Evolutionary conservation across 2,797 vertebrate species (phyloP), one percentile per base, ranked within the genome.

Genomic region (Liparis tanakae): DNA sequence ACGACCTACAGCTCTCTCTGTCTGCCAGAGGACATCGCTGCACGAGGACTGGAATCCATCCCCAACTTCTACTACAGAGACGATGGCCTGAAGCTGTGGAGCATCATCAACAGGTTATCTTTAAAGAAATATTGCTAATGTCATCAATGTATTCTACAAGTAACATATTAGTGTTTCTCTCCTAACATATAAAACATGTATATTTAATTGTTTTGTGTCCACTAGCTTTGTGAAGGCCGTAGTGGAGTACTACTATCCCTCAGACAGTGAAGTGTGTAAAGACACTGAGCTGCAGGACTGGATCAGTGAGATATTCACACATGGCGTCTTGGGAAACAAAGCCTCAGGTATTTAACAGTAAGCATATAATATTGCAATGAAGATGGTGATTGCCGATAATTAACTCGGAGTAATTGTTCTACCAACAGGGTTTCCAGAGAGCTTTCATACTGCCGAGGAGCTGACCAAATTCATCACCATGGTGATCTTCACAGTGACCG

Each of bases 21-120:
- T 66, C 82, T 93, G 46, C 92, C 92, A 4, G 82, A 94, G 0
- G 85, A 93, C 83, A 84, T 95, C 0, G 37, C 75, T 63, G 64
- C 81, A 5, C 85, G 92, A 2, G 94, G 93, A 0, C 85, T 95
- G 6, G 85, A 92, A 72, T 80, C 88, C 2, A 39, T 95, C 62
- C 94, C 93, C 0, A 78, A 86, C 50, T 95, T 91, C 72, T 86
- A 93, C 55, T 95, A 92, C 79, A 91, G 91, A 0, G 93, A 95
- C 0, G 94, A 95, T n/a, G 88, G 87, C 13, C 58, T 95, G 69
- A 87, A 74, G 0, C 87, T 94, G 74, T 95, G 94, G 93, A 74
- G 55, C 0, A 88, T 90, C 0, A 90, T 89, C 65, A 77, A 91
- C 67, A 60, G 58, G 58, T 59, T 20, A 13, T 53, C 51, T 25